These are phyloP conservation scores for Antennarius maculatus DNA, from an alignment of 2,797 vertebrate species.

Conservation along the genomic window DNA sequence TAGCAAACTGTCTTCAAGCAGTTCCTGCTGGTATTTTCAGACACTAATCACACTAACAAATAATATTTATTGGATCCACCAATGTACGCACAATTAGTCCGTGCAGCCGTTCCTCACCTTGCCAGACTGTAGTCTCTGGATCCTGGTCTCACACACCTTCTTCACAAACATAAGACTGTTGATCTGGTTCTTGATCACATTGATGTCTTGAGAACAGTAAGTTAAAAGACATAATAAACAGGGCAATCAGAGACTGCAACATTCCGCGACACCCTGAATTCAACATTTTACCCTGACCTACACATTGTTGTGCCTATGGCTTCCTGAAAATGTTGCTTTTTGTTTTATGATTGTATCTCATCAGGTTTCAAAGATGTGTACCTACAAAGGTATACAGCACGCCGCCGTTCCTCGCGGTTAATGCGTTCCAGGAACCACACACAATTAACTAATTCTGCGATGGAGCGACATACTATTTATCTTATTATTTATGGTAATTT, in stretches of 20 bases:
- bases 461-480: too few species aligned
- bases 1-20: constrained; percentile 13
- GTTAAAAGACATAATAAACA: neutral
- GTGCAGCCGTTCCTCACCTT: constrained; percentile 86
- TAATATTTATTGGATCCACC: neutral
- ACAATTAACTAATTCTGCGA: too few species aligned
- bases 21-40: neutral
- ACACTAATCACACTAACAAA: constrained; percentile 1
- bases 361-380: too few species aligned
- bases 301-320: too few species aligned
- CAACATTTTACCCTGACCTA: too few species aligned
- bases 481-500: too few species aligned
- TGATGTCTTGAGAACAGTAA: constrained; percentile 87
- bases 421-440: too few species aligned
- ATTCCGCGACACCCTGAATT: too few species aligned
- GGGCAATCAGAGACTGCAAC: neutral
- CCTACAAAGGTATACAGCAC: too few species aligned
- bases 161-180: constrained; percentile 99
- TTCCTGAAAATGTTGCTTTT: too few species aligned
- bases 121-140: constrained; percentile 96
- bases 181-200: constrained; percentile 99
- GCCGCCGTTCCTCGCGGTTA: too few species aligned
- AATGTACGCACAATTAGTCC: neutral
- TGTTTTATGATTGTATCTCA: too few species aligned
- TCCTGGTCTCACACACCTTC: constrained; percentile 98